Conservation (phyloP, 2,113 vertebrate species). For the Alethe castanea region DNA sequence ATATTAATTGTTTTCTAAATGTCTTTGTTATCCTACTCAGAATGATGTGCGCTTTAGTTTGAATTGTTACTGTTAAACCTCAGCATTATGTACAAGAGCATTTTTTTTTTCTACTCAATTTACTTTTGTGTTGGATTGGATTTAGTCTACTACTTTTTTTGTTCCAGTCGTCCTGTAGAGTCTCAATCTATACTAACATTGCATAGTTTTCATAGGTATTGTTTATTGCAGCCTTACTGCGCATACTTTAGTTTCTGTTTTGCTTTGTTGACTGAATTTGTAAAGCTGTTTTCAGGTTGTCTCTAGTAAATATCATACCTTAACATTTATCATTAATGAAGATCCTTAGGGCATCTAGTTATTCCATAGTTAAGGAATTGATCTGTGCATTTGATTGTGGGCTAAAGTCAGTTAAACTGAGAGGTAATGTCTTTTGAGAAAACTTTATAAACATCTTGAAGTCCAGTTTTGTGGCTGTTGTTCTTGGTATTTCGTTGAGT, state of each 20-base stretch:
- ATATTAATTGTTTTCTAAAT: background rate
- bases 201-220: background rate
- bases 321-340: background rate
- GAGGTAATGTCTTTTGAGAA: background rate
- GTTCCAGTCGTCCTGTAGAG: background rate
- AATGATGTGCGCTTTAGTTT: background rate
- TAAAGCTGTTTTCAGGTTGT: background rate
- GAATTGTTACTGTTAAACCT: background rate
- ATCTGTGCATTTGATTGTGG: background rate
- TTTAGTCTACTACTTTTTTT: background rate
- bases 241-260: background rate
- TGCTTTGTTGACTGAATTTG: background rate
- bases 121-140: background rate
- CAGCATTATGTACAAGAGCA: background rate
- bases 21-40: background rate
- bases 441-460: background rate
- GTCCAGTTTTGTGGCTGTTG: background rate
- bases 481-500: background rate
- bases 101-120: background rate
- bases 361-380: background rate
- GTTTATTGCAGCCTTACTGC: background rate
- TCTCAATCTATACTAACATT: background rate
- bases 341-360: background rate
- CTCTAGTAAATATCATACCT: background rate
- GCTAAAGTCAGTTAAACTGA: background rate